phyloP scores from a whole-genome alignment of 2,888 invertebrate species.

The Incurvaria masculella region DNA sequence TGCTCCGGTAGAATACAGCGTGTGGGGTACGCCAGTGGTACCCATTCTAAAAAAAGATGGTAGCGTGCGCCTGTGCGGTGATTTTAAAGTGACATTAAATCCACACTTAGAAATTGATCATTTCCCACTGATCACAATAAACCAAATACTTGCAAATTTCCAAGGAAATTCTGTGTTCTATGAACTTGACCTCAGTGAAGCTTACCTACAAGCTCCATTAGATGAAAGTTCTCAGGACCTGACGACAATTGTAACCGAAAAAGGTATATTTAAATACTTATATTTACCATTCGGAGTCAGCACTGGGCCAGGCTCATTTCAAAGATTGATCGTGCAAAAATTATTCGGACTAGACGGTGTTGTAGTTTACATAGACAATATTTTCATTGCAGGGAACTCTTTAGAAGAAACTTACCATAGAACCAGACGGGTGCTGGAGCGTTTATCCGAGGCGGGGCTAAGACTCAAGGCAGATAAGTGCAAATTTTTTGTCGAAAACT shows the following conservation, averaged over 20 bases:
- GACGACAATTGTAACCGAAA: background rate
- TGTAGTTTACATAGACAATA: background rate
- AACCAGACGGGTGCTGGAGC: background rate
- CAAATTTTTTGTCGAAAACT: background rate
- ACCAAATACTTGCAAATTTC: slow-evolving; percentile 8
- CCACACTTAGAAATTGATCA: slow-evolving; percentile 8
- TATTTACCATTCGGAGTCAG: background rate
- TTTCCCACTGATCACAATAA: slow-evolving; percentile 5
- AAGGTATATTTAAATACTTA: background rate
- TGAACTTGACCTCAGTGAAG: slow-evolving; percentile 12
- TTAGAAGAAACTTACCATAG: background rate
- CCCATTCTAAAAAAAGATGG: slow-evolving; percentile 9
- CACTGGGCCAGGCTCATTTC: background rate
- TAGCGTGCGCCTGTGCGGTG: slow-evolving; percentile 7
- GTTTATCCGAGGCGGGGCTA: too few species aligned
- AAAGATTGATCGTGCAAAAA: background rate
- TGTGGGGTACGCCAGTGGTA: slow-evolving; percentile 10
- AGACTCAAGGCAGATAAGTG: background rate
- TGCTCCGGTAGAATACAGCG: background rate
- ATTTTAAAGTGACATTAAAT: slow-evolving; percentile 10
- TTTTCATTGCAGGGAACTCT: background rate
- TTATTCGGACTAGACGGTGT: background rate
- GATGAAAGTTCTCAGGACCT: background rate
- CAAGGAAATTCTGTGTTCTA: slow-evolving; percentile 12
- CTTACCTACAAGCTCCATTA: slow-evolving; percentile 2